A percentile compares a stretch with the other conserved stretches of the same genome.
Evolutionary conservation across 2,113 vertebrate species (phyloP).

Genomic region (Pseudorhombus dupliciocellatus): DNA sequence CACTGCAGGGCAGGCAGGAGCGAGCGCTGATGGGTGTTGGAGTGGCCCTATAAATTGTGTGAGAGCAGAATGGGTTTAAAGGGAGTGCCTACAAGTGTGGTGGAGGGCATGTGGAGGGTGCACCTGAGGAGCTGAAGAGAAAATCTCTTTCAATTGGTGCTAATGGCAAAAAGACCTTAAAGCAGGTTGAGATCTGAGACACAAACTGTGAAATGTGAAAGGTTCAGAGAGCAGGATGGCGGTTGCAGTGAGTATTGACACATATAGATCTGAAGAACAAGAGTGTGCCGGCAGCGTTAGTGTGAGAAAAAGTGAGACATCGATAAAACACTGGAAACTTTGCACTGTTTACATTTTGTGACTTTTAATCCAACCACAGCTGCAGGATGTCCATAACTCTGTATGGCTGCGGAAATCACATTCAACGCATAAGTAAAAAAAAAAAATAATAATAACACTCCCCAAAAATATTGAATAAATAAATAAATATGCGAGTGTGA

Average conservation of each 20-base stretch:
- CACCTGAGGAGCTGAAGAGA: conserved; percentile 65
- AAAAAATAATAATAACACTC: too few relatives aligned
- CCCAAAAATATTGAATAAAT: not conserved
- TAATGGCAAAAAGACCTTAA: conserved; percentile 39
- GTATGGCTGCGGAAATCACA: conserved; percentile 39
- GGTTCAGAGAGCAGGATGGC: conserved; percentile 17
- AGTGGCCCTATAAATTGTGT: conserved; percentile 48
- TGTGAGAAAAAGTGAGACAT: conserved; percentile 35
- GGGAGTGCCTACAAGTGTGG: conserved; percentile 37
- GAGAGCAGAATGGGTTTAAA: conserved; percentile 34
- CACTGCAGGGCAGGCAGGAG: conserved; percentile 22
- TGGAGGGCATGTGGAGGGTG: conserved; percentile 38
- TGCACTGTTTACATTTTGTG: conserved; percentile 45
- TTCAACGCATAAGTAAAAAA: conserved; percentile 27
- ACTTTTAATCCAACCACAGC: conserved; percentile 37
- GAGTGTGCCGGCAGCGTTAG: conserved; percentile 48
- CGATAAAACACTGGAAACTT: conserved; percentile 52
- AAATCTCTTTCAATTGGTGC: conserved; percentile 27
- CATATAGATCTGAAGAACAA: conserved; percentile 13
- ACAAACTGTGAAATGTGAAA: conserved; percentile 20
- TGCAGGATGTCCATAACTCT: conserved; percentile 24
- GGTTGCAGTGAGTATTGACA: conserved; percentile 18
- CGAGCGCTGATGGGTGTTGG: conserved; percentile 10
- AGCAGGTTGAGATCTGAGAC: conserved; percentile 29
- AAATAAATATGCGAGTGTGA: not conserved